phyloP scores from a whole-genome alignment of 2,113 vertebrate species.

The Pangasianodon gigas region DNA sequence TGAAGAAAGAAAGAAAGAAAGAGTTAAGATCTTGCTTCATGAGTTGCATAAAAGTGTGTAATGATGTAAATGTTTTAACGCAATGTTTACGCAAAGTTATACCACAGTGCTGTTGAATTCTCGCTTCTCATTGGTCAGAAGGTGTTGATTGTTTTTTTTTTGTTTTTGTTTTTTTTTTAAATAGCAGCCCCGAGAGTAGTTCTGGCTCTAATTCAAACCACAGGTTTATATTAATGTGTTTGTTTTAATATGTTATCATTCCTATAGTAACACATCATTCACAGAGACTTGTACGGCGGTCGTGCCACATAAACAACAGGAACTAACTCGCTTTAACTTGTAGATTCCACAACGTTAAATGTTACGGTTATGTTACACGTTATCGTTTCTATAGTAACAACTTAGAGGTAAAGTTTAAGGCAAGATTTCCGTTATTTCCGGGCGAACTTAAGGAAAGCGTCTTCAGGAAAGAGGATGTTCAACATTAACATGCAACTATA shows the following conservation, averaged over 20 bases:
- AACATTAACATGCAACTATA: background rate
- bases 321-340: too few species aligned
- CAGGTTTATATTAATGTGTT: too few species aligned
- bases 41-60: background rate
- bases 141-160: too few species aligned
- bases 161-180: background rate
- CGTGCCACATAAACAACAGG: too few species aligned
- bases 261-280: too few species aligned
- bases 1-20: background rate
- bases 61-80: background rate
- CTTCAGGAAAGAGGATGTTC: background rate
- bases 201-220: too few species aligned
- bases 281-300: too few species aligned
- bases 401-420: background rate
- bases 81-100: background rate
- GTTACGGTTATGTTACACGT: too few species aligned
- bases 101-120: background rate
- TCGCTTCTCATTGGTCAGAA: background rate
- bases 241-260: too few species aligned
- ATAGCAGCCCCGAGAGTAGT: too few species aligned
- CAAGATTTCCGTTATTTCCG: background rate
- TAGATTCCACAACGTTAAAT: too few species aligned
- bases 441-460: background rate
- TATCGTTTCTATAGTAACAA: background rate
- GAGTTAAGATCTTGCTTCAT: background rate